phyloP scores from a whole-genome alignment of 2,888 invertebrate genomes.

The Heterodera filipjevi region DNA sequence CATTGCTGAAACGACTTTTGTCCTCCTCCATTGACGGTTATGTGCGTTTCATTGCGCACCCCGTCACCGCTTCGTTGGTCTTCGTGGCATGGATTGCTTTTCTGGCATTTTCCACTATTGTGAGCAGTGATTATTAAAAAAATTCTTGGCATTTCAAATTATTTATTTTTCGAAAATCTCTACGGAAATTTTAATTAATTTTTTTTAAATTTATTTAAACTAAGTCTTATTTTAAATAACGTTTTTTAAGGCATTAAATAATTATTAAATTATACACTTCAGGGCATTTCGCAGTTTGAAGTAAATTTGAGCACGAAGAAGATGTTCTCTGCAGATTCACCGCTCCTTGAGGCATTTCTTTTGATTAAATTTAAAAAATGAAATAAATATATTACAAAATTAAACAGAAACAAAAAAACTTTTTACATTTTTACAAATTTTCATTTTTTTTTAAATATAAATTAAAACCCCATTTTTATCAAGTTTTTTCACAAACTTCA shows the following conservation, averaged over 20 bases:
- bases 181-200: background rate
- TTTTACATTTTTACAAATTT: no score
- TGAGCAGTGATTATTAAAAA: slow-evolving; percentile 21
- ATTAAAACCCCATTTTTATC: no score
- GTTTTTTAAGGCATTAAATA: background rate
- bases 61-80: slow-evolving; percentile 47
- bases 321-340: slow-evolving; percentile 44
- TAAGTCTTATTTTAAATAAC: no score
- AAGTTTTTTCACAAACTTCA: no score
- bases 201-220: no score
- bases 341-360: slow-evolving; percentile 39
- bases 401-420: no score
- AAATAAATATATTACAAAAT: background rate
- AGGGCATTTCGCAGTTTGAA: slow-evolving; percentile 41
- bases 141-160: no score
- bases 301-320: slow-evolving; percentile 47
- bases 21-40: slow-evolving; percentile 34
- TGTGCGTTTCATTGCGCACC: slow-evolving; percentile 50
- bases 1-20: background rate
- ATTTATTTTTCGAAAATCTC: background rate
- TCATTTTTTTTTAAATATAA: no score
- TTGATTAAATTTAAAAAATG: slow-evolving; percentile 8
- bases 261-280: background rate
- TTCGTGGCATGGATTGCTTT: slow-evolving; percentile 47
- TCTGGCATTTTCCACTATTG: slow-evolving; percentile 36